Conservation (phyloP, 2,113 vertebrate species). For the Pseudorectes ferrugineus region DNA sequence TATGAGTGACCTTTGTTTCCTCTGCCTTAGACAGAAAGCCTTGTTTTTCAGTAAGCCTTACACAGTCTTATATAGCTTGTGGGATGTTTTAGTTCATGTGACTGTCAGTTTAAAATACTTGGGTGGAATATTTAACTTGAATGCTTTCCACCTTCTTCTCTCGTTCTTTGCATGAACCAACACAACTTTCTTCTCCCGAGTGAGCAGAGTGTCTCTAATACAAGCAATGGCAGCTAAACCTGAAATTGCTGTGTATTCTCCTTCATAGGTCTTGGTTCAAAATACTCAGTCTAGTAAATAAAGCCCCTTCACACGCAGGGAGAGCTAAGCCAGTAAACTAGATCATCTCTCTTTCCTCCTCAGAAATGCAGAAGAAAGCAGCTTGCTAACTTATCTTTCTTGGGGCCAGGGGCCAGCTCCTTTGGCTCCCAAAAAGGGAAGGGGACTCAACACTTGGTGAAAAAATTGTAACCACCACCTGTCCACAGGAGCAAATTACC, state of each 20-base stretch:
- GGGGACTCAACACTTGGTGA: background rate
- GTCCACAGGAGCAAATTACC: background rate
- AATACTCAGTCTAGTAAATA: background rate
- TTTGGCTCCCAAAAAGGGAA: background rate
- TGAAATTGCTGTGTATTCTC: background rate
- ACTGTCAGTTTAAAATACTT: constrained; percentile 22
- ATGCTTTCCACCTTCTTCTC: background rate
- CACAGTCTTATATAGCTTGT: background rate
- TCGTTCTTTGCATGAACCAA: background rate
- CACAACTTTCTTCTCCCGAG: background rate
- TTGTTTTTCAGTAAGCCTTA: constrained; percentile 15
- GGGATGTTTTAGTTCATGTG: constrained; percentile 6
- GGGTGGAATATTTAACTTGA: background rate
- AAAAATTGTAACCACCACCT: background rate
- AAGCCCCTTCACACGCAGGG: background rate
- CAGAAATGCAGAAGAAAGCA: background rate
- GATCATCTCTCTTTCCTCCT: background rate
- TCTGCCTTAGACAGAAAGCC: background rate
- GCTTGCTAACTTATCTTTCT: background rate
- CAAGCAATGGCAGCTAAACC: background rate
- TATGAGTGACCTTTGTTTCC: constrained; percentile 13
- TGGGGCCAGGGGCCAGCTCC: background rate
- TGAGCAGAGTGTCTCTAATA: background rate
- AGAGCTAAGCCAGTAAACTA: background rate
- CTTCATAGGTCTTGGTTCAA: background rate